These are phyloP conservation scores for Argyrosomus japonicus DNA, from an alignment of 2,113 vertebrate genomes.

Conservation along the genomic window DNA sequence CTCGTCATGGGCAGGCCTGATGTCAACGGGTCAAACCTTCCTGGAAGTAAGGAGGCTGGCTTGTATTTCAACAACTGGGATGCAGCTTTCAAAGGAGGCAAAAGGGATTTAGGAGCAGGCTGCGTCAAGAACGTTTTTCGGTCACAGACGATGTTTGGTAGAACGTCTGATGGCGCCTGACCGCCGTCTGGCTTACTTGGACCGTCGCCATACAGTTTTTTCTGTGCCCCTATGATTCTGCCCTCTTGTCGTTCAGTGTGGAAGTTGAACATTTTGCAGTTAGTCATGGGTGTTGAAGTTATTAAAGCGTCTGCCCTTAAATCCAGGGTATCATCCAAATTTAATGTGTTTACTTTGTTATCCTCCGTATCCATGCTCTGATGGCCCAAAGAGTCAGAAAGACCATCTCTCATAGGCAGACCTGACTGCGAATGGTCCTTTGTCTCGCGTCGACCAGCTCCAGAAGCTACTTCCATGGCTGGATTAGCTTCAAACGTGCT, in stretches of 20 bases:
- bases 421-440: conserved; percentile 23
- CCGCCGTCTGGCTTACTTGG: not conserved
- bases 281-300: conserved; percentile 71
- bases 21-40: not conserved
- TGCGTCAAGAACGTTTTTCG: conserved; percentile 52
- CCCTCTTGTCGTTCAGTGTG: not conserved
- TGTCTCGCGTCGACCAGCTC: not conserved
- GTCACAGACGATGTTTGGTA: conserved; percentile 55
- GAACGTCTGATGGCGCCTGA: not conserved
- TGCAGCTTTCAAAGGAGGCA: conserved; percentile 23
- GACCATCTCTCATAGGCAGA: not conserved
- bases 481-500: conserved; percentile 17
- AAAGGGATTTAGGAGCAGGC: conserved; percentile 8
- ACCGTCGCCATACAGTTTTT: conserved; percentile 47
- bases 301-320: conserved; percentile 27
- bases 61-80: conserved; percentile 50
- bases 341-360: conserved; percentile 38
- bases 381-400: conserved; percentile 1
- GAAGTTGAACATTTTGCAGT: conserved; percentile 22
- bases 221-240: conserved; percentile 3
- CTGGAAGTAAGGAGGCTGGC: conserved; percentile 19
- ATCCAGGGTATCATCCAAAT: conserved; percentile 66
- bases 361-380: not conserved
- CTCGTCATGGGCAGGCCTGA: conserved; percentile 41
- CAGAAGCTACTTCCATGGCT: conserved; percentile 1